phyloP scores from a whole-genome alignment of 2,888 invertebrate species.

The Digitonthophagus gazella region DNA sequence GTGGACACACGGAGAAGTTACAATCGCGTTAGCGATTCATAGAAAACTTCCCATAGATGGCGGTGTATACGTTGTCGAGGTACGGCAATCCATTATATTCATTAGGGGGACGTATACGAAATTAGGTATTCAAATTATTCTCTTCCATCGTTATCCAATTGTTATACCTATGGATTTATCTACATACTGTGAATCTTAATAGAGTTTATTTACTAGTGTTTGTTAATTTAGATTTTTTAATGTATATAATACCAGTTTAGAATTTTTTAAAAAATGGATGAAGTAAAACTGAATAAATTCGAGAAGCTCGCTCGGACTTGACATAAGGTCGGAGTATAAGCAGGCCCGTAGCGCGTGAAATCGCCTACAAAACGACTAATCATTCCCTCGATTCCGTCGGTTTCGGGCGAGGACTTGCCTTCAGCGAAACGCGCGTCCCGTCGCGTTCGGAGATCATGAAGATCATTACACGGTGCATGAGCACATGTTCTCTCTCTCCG shows the following conservation, averaged over 20 bases:
- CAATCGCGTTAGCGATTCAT: not conserved
- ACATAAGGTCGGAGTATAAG: not conserved
- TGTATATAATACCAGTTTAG: too few species aligned
- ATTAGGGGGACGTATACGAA: not conserved
- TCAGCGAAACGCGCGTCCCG: not conserved
- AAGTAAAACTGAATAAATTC: too few species aligned
- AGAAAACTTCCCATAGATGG: not conserved
- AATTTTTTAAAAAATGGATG: not conserved
- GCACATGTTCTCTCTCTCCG: not conserved
- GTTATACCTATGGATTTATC: too few species aligned
- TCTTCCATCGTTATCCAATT: not conserved
- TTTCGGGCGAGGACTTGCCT: not conserved
- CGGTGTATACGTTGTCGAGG: not conserved
- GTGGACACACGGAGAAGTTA: not conserved
- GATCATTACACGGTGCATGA: slow-evolving; percentile 16
- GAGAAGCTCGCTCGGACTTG: too few species aligned
- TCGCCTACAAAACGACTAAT: slow-evolving; percentile 8
- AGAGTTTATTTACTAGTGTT: too few species aligned
- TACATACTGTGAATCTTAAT: too few species aligned
- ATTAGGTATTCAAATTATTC: not conserved
- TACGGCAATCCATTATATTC: not conserved
- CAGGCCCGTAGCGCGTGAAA: slow-evolving; percentile 5
- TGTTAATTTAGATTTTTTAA: not conserved
- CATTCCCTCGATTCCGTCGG: slow-evolving; percentile 5
- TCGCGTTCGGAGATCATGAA: slow-evolving; percentile 5